Evolutionary conservation across 2,797 vertebrate species (phyloP).

Genomic region (Iguana delicatissima): DNA sequence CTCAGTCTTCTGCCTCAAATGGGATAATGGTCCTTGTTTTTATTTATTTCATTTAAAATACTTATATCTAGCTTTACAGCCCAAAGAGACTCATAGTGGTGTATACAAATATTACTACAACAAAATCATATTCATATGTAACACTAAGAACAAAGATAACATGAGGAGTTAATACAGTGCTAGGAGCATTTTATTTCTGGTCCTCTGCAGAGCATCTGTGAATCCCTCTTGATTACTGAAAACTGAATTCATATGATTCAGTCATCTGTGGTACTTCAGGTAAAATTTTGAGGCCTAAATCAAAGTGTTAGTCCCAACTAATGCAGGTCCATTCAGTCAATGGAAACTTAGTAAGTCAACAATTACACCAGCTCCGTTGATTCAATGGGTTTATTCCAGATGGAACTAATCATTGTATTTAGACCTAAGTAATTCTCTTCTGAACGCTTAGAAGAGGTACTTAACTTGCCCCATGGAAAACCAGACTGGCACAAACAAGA

Average conservation of each 20-base stretch:
- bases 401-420: no score
- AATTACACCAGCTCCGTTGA: no score
- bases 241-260: not conserved
- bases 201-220: not conserved
- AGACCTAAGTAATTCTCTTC: not conserved
- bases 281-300: not conserved
- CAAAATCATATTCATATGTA: not conserved
- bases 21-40: constrained; percentile 2
- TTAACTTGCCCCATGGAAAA: not conserved
- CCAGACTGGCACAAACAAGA: not conserved
- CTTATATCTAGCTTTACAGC: not conserved
- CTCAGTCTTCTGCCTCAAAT: not conserved
- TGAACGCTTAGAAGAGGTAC: not conserved
- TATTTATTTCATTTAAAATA: not conserved
- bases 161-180: not conserved
- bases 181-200: not conserved
- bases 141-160: not conserved
- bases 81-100: not conserved
- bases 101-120: not conserved
- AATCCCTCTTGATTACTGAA: not conserved
- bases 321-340: not conserved
- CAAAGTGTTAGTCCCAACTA: not conserved
- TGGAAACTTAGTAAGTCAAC: no score
- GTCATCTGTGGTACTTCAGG: not conserved
- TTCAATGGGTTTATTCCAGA: no score